Evolutionary conservation across 2,113 vertebrate genomes (phyloP), one percentile per base, ranked within the genome.

Genomic region (Oryzias curvinotus): DNA sequence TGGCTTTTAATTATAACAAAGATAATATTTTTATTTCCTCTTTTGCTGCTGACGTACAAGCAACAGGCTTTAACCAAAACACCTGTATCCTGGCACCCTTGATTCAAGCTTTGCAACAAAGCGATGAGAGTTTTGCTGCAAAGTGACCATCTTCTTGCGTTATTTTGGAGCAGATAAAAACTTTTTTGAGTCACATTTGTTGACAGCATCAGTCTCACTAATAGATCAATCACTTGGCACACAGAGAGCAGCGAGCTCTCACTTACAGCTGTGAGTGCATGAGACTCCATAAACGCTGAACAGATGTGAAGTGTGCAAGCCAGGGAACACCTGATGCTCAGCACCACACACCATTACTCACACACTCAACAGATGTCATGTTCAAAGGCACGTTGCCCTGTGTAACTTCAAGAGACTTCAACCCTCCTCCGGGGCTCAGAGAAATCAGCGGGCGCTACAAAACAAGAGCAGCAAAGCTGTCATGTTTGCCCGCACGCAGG

Each of bases 31-130:
- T 65, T 61, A 77, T 85, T 81, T 78, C 77, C 75, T 57, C 70
- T 53, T 21, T 61, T 36, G 36, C 36, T 36, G 36, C 46, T 25
- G 68, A 71, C 14, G 26, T 65, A 54, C 43, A 25, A 63, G 67
- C 70, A 7, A 26, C 46, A 2, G 18, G 43, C 78, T 79, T 78
- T 48, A 72, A 73, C 64, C 30, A 16, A 47, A 53, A 65, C 90
- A 90, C 87, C 88, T 89, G 88, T 77, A 83, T 89, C 84, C 87
- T 89, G 87, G 68, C 21, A 73, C 66, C 54, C 68, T 51, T 19
- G 51, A 36, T 36, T 36, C 7, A 36, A 36, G 36, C 36, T 36
- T 10, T 36, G 36, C 36, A 10, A 36, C 10, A 12, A 36, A 8
- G 10, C 12, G 36, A 36, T 12, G 36, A 10, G 36, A 36, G 8